Conservation (phyloP, 2,113 vertebrate genomes). For the Megaleporinus macrocephalus region DNA sequence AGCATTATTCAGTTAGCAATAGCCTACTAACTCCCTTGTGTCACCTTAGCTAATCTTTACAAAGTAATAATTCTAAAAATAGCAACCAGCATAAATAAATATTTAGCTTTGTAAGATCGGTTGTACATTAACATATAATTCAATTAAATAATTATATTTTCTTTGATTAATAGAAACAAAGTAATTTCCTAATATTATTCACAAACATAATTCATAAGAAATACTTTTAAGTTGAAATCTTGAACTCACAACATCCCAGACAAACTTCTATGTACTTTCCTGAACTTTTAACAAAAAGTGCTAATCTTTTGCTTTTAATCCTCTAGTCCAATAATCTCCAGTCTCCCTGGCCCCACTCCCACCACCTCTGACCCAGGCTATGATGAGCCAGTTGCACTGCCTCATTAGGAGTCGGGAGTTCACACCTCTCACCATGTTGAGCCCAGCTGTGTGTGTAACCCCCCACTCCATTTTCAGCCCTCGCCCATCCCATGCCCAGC, state of each 20-base stretch:
- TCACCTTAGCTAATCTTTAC: no score
- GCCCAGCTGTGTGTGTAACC: constrained; percentile 69
- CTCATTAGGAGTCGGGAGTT: constrained; percentile 73
- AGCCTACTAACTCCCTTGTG: no score
- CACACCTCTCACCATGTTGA: constrained; percentile 79
- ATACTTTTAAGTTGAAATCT: constrained; percentile 16
- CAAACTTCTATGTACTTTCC: constrained; percentile 18
- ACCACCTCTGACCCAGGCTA: constrained; percentile 66
- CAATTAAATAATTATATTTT: no score
- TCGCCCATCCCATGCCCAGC: background rate
- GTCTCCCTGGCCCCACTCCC: constrained; percentile 62
- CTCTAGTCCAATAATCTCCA: constrained; percentile 65
- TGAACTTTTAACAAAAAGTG: constrained; percentile 30
- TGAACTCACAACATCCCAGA: constrained; percentile 22
- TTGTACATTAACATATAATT: no score
- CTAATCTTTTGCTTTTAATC: constrained; percentile 71
- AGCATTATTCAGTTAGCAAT: no score
- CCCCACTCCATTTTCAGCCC: constrained; percentile 24
- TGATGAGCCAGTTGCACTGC: constrained; percentile 70
- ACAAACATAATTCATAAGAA: no score
- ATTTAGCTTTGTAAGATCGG: no score
- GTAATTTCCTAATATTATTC: no score
- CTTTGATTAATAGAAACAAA: no score
- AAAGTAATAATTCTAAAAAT: no score
- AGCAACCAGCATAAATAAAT: no score